Conservation (phyloP, 2,113 vertebrate genomes). For the Amphilophus citrinellus region DNA sequence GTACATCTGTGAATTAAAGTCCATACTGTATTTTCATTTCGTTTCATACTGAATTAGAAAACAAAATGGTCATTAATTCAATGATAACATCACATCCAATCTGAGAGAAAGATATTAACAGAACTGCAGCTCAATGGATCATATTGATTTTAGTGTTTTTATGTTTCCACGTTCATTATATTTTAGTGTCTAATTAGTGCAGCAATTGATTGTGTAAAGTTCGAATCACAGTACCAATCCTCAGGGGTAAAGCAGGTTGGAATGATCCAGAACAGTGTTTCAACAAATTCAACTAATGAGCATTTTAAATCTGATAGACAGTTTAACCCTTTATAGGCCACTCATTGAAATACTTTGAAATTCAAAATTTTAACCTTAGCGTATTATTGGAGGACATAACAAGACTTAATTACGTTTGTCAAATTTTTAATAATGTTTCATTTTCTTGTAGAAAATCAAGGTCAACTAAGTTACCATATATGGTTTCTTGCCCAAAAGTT, state of each 20-base stretch:
- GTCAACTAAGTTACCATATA: too few relatives aligned
- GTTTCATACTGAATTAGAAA: background rate
- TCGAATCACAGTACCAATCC: constrained; percentile 51
- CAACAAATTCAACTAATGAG: background rate
- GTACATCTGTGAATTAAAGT: constrained; percentile 35
- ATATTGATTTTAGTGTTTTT: constrained; percentile 69
- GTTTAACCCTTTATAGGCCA: background rate
- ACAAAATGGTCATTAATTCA: constrained; percentile 37
- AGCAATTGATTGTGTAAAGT: constrained; percentile 70
- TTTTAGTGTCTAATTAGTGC: constrained; percentile 74
- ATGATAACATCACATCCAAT: constrained; percentile 56
- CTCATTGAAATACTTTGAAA: too few relatives aligned
- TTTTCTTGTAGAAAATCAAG: too few relatives aligned
- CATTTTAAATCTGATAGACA: background rate
- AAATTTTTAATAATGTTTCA: too few relatives aligned
- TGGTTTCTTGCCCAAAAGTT: too few relatives aligned
- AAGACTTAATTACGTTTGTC: too few relatives aligned
- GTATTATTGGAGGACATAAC: too few relatives aligned
- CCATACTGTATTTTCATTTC: constrained; percentile 1
- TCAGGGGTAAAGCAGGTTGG: background rate
- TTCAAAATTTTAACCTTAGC: too few relatives aligned
- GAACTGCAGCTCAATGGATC: constrained; percentile 62
- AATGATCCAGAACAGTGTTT: background rate
- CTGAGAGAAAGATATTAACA: constrained; percentile 54
- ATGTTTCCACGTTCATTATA: constrained; percentile 75